Base-by-base conservation (phyloP, 2,797 vertebrate genomes). In the Ctenochaetus hawaiiensis region DNA sequence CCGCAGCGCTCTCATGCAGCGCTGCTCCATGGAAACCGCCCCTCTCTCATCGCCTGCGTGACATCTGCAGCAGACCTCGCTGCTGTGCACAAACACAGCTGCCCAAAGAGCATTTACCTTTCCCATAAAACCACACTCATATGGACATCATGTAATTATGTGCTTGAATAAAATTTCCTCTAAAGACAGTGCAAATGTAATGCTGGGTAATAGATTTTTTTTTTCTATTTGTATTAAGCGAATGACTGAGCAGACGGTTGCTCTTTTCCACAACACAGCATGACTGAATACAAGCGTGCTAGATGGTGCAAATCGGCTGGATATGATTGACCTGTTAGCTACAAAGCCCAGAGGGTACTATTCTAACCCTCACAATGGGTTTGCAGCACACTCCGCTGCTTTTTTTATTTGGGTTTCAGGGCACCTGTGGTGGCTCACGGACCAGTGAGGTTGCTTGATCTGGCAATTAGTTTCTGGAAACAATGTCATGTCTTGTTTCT, bases 1-100 rank as follows among this genome's bases (percentile, higher is more conserved):
- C 87, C 77, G 85, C 88, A 90, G 92, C 72, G 86, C 89, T 88
- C 77, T 44, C 82, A 77, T 82, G 89, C 88, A 85, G 87, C 39
- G 66, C 80, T 87, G 87, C 92, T 86, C 94, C 94, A 93, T 96
- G 93, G 96, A 95, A 96, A 96, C 95, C 72, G 86, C 83, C 91
- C 39, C 82, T 80, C 79, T 83, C 70, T 82, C 82, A 52, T 67
- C 59, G 75, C 67, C 77, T 75, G 68, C 84, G 81, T 87, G 68
- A 75, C 72, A 85, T 75, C 75, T 70, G 77, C 70, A 57, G 23
- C 70, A 78, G 72, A 80, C 71, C 73, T 63, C 52, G 18, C 47
- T 44, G 70, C 70, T 66, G 75, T 56, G 53, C 67, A 56, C 63
- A 70, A 69, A 72, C 74, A 83, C 69, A 77, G 62, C 71, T 77